Evolutionary conservation across 2,888 invertebrate species (phyloP).

Genomic region (Andrena marginata): DNA sequence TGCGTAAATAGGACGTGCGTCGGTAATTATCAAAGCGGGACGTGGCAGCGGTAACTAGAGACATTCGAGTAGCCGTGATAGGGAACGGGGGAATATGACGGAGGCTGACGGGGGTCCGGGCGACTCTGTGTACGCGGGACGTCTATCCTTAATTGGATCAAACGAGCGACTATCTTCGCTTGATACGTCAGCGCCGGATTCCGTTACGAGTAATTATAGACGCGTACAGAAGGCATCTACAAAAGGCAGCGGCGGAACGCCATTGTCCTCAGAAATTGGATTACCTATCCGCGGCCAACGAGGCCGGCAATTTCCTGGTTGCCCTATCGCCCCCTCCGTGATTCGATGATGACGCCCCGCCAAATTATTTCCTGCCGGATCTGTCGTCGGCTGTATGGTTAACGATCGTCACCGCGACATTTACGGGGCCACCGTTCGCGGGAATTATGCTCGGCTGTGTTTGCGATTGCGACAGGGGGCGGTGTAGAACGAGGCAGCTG

Average conservation of each 20-base stretch:
- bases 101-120: slow-evolving; percentile 16
- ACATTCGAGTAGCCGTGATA: slow-evolving; percentile 40
- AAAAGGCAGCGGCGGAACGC: slow-evolving; percentile 49
- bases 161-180: slow-evolving; percentile 67
- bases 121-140: slow-evolving; percentile 13
- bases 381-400: slow-evolving; percentile 41
- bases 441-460: slow-evolving; percentile 38
- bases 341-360: slow-evolving; percentile 64
- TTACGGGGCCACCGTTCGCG: slow-evolving; percentile 16
- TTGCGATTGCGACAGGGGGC: slow-evolving; percentile 7
- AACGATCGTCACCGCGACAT: slow-evolving; percentile 56
- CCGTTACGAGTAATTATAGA: slow-evolving; percentile 71
- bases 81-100: slow-evolving; percentile 12
- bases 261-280: slow-evolving; percentile 69
- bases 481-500: slow-evolving; percentile 4
- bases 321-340: slow-evolving; percentile 40
- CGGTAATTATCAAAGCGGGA: slow-evolving; percentile 71
- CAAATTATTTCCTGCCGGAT: slow-evolving; percentile 71
- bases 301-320: slow-evolving; percentile 69
- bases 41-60: slow-evolving; percentile 33
- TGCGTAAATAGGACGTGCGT: slow-evolving; percentile 60
- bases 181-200: slow-evolving; percentile 67
- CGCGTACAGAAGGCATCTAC: slow-evolving; percentile 41
- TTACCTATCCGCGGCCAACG: slow-evolving; percentile 64
- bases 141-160: slow-evolving; percentile 70